Evolutionary conservation across 1,140 invertebrate genomes (phyloP).

Genomic region (Andrena cerasifolii): DNA sequence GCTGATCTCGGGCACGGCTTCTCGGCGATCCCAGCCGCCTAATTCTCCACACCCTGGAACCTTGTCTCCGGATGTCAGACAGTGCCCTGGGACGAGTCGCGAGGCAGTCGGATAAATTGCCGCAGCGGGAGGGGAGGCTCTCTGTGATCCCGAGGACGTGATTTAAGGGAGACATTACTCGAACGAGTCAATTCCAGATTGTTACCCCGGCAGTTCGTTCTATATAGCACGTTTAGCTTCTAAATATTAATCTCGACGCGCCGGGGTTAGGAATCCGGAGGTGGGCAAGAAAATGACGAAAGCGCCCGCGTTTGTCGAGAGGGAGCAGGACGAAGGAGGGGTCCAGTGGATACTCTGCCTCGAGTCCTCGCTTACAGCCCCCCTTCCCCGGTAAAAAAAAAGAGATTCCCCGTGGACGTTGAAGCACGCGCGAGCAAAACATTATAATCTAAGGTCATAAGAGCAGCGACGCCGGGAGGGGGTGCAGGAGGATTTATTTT

Average conservation of each 20-base stretch:
- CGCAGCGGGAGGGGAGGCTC: neutral
- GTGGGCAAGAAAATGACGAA: no score
- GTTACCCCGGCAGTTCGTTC: no score
- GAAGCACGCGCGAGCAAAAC: conserved; percentile 73
- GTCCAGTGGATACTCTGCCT: no score
- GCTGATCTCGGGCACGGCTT: no score
- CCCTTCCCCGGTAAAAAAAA: no score
- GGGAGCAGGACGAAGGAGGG: no score
- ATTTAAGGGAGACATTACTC: neutral
- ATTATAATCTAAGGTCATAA: conserved; percentile 76
- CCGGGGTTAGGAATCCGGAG: no score
- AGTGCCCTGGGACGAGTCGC: neutral
- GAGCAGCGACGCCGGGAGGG: conserved; percentile 38
- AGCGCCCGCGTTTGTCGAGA: no score
- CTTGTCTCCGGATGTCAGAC: conserved; percentile 23
- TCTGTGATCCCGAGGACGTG: neutral
- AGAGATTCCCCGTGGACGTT: conserved; percentile 46
- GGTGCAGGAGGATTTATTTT: conserved; percentile 76
- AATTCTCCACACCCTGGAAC: conserved; percentile 49
- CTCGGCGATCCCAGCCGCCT: conserved; percentile 20
- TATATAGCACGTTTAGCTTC: no score
- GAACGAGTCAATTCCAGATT: no score
- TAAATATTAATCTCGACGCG: no score
- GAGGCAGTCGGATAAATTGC: neutral
- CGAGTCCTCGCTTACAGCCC: no score